A percentile compares a stretch with the other conserved stretches of the same genome.
phyloP scores from a whole-genome alignment of 2,113 vertebrate species.

The Pangasianodon gigas region DNA sequence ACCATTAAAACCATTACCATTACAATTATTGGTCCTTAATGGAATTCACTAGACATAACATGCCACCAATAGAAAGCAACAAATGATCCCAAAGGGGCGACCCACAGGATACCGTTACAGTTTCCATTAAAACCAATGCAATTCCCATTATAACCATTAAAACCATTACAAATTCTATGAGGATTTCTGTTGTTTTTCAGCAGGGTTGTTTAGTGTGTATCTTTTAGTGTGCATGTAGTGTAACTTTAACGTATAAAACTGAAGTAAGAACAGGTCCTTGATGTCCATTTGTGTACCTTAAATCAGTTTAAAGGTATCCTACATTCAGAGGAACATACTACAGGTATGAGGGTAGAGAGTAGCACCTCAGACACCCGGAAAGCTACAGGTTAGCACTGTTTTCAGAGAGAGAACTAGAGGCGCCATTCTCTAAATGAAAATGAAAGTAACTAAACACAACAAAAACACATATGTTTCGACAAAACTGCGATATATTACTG shows the following conservation, averaged over 20 bases:
- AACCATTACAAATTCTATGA: no score
- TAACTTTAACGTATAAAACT: neutral
- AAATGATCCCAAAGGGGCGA: no score
- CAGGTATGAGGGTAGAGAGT: neutral
- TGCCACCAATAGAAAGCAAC: no score
- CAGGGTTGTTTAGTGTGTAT: neutral
- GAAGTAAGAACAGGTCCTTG: neutral
- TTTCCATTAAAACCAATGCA: no score
- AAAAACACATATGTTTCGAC: neutral
- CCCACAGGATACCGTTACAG: no score
- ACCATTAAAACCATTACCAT: no score
- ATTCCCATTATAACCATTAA: no score
- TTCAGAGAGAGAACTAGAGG: neutral
- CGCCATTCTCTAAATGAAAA: constrained; percentile 26
- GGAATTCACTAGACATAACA: no score
- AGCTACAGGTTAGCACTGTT: neutral
- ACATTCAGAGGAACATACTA: neutral
- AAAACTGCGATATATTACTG: neutral
- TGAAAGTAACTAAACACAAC: constrained; percentile 49
- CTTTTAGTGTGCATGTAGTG: neutral
- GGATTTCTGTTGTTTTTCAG: no score
- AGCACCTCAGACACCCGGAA: neutral
- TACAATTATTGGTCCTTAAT: no score
- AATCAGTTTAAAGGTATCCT: neutral
- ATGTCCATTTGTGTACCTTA: neutral